Evolutionary conservation across 2,888 invertebrate species (phyloP), one percentile per base, ranked within the genome.

Genomic region (Caprella mutica): DNA sequence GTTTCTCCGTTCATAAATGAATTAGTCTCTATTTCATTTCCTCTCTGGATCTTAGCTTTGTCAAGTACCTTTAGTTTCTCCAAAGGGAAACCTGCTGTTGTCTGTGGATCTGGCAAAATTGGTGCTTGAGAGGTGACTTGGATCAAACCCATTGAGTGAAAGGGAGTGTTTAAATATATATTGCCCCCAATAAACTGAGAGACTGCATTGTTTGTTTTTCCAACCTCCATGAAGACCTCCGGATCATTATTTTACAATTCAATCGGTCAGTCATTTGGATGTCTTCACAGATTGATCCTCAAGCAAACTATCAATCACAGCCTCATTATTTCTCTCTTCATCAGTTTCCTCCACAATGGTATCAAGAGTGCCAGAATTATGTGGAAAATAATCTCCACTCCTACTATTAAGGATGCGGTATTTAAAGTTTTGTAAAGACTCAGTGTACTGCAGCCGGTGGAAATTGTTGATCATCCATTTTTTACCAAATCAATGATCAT

Each of bases 281-380:
- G 42, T 21, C 26, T 21, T 42, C n/a, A 52, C 53, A 30, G 53
- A 53, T 26, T 21, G 53, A 42, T 53, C 53, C 27, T 42, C 40
- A 53, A 42, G 29, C 42, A 6, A 21, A 26, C 8, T 42, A 27
- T 53, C 53, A 53, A 53, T 42, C 43, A 6, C 53, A 52, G 39
- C 23, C 24, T 52, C 39, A 39, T 39, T 40, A 52, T 52, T n/a
- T 3, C 21, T 52, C 52, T 52, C 27, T 23, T 52, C 52, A 51
- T 39, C 52, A 26, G 39, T 52, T 52, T 52, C 52, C 39, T 52
- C 52, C 3, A 39, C 40, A 39, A 52, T 40, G 52, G 40, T 39
- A 14, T n/a, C 52, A 52, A 52, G 52, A 52, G 40, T 40, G 40
- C 52, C 52, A 52, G 52, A 40, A 52, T 38, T 40, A 52, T 39